Evolutionary conservation across 2,113 vertebrate species (phyloP).

Genomic region (Charadrius vociferus): DNA sequence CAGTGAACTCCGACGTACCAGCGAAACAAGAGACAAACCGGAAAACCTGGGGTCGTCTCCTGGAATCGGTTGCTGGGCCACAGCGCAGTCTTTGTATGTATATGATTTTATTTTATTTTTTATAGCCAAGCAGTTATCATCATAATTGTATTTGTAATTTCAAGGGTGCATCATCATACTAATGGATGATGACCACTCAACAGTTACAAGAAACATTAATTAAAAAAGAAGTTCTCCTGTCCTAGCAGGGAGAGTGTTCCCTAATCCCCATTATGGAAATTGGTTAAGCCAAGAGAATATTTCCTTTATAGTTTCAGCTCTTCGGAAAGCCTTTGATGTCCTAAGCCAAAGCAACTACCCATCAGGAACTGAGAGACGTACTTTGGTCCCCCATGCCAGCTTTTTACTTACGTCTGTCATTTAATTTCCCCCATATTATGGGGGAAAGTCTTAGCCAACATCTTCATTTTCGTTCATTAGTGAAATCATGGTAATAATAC

Average conservation of each 20-base stretch:
- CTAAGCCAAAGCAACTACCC: conserved; percentile 32
- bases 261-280: conserved; percentile 45
- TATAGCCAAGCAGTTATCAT: background rate
- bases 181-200: conserved; percentile 5
- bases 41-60: background rate
- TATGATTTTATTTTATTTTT: background rate
- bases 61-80: background rate
- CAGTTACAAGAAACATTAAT: conserved; percentile 31
- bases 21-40: background rate
- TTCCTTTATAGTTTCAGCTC: conserved; percentile 26
- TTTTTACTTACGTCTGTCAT: conserved; percentile 31
- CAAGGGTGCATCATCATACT: background rate
- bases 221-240: conserved; percentile 21
- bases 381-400: conserved; percentile 30
- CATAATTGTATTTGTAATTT: conserved; percentile 27
- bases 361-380: background rate
- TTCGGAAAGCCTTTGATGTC: conserved; percentile 38
- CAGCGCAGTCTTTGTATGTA: background rate
- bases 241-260: conserved; percentile 18
- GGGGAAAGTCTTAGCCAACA: conserved; percentile 2
- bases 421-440: conserved; percentile 29
- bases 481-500: conserved; percentile 35
- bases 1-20: background rate
- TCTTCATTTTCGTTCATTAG: conserved; percentile 45
- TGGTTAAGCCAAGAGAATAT: conserved; percentile 38